These are phyloP conservation scores for Xyrichtys novacula DNA, from an alignment of 2,797 vertebrate species.

Conservation along the genomic window DNA sequence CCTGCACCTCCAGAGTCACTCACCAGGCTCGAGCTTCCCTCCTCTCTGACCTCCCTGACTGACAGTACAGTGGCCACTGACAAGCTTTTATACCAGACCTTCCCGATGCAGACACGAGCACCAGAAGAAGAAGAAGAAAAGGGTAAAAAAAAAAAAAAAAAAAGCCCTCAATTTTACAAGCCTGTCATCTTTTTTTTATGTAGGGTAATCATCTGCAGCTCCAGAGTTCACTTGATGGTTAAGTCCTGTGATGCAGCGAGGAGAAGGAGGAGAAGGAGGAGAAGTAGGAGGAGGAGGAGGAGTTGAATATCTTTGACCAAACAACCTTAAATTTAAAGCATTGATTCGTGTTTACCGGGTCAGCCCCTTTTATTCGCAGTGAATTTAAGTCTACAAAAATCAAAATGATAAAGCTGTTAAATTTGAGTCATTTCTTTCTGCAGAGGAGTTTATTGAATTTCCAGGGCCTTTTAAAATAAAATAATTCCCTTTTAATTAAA, in stretches of 20 bases:
- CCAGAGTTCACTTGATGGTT: conserved; percentile 37
- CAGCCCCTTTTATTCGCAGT: conserved; percentile 14
- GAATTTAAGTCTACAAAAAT: conserved; percentile 5
- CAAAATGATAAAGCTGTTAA: background rate
- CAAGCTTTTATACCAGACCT: conserved; percentile 80
- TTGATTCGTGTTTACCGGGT: conserved; percentile 61
- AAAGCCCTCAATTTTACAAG: conserved; percentile 36
- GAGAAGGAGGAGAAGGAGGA: background rate
- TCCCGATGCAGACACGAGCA: conserved; percentile 61
- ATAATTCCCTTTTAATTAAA: conserved; percentile 32
- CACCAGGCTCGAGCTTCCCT: conserved; percentile 72
- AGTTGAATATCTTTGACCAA: conserved; percentile 29
- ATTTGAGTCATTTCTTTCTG: conserved; percentile 7
- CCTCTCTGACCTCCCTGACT: conserved; percentile 82
- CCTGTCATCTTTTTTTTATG: conserved; percentile 21
- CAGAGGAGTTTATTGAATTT: conserved; percentile 2
- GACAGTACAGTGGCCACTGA: conserved; percentile 83
- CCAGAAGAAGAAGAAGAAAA: background rate
- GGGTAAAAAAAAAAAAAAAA: background rate
- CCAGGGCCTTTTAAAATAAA: conserved; percentile 57
- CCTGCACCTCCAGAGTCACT: conserved; percentile 55
- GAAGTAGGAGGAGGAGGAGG: background rate
- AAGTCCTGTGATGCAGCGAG: conserved; percentile 31
- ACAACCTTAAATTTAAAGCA: conserved; percentile 35
- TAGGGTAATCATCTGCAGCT: conserved; percentile 47